Evolutionary conservation across 53 echinoderm and acorn worm species (phyloP).

Genomic region (Echinarachnius parma): DNA sequence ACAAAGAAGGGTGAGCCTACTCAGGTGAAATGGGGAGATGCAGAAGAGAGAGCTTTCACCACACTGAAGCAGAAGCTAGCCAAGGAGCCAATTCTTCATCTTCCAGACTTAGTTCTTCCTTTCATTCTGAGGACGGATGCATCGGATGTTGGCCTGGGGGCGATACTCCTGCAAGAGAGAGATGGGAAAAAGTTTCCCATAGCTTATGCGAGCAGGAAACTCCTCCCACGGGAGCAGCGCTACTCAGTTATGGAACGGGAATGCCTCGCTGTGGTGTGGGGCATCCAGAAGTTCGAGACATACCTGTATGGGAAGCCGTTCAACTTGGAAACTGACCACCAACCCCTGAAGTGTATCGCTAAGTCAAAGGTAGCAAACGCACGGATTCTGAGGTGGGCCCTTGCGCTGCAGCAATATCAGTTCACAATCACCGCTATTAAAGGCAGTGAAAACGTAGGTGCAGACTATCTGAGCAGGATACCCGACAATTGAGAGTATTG

Average conservation of each 20-base stretch:
- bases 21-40: not conserved
- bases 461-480: constrained; percentile 24
- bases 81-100: constrained; percentile 2
- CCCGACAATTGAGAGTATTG: too few species aligned
- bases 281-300: constrained; percentile 3
- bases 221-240: constrained; percentile 6
- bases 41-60: constrained; percentile 2
- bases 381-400: constrained; percentile 3
- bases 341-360: constrained; percentile 9
- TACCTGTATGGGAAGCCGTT: constrained; percentile 20
- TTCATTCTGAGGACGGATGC: constrained; percentile 6
- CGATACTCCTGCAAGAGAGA: constrained; percentile 5
- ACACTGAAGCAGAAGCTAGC: not conserved
- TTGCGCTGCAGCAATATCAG: constrained; percentile 11
- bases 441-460: constrained; percentile 7
- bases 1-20: constrained; percentile 8
- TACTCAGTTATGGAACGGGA: constrained; percentile 24
- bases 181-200: constrained; percentile 13
- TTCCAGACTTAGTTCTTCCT: not conserved
- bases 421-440: constrained; percentile 11
- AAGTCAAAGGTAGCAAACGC: constrained; percentile 5
- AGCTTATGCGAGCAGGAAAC: constrained; percentile 19
- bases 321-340: constrained; percentile 12
- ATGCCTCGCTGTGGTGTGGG: constrained; percentile 19
- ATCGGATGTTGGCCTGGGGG: constrained; percentile 15